These are phyloP conservation scores for Watsonalla binaria DNA, from an alignment of 2,888 invertebrate genomes.

Conservation along the genomic window DNA sequence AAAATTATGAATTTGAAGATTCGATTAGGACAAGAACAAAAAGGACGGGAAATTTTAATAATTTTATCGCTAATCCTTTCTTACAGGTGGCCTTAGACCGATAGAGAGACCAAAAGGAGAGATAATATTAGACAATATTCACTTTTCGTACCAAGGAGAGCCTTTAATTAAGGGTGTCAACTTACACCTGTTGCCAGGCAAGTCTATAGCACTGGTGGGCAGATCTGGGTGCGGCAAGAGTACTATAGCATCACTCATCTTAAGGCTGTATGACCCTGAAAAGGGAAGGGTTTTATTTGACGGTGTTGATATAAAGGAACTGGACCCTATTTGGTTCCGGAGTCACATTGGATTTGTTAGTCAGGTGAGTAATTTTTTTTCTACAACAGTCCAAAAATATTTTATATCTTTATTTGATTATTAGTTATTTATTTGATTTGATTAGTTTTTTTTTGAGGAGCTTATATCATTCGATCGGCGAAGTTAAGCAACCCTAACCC, in stretches of 20 bases:
- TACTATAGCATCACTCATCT: slow-evolving; percentile 89
- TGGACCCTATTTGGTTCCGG: slow-evolving; percentile 92
- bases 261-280: slow-evolving; percentile 92
- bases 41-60: no score
- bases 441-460: no score
- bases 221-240: slow-evolving; percentile 97
- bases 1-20: no score
- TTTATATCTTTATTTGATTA: no score
- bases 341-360: slow-evolving; percentile 93
- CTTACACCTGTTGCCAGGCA: slow-evolving; percentile 82
- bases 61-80: neutral
- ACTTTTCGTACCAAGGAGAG: slow-evolving; percentile 84
- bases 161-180: slow-evolving; percentile 80
- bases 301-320: slow-evolving; percentile 83
- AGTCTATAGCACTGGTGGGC: slow-evolving; percentile 90
- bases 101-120: slow-evolving; percentile 80
- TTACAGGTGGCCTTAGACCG: slow-evolving; percentile 81
- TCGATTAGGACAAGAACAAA: no score
- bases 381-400: no score
- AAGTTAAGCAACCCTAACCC: no score
- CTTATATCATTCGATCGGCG: no score
- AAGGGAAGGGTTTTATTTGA: slow-evolving; percentile 86
- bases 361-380: slow-evolving; percentile 77
- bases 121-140: slow-evolving; percentile 85
- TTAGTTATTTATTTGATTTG: no score